Base-by-base conservation (phyloP, 2,888 invertebrate genomes). In the Eretmocerus hayati region DNA sequence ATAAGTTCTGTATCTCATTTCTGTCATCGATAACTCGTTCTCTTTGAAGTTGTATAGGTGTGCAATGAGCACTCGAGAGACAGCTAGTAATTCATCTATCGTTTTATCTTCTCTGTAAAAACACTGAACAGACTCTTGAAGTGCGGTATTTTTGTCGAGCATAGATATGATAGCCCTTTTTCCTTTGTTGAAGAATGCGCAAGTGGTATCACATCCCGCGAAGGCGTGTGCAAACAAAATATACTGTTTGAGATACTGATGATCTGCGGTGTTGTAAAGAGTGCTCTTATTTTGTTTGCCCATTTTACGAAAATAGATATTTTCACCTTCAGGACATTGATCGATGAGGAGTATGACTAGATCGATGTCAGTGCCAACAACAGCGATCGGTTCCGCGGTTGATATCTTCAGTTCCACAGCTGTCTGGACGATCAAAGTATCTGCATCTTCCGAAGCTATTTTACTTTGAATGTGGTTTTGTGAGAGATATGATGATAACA, bases 391-490 rank as follows among this genome's bases (percentile, higher is more conserved):
- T 19, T 13, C 5, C 4, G 21, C 37, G 9, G n/a, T 53, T 47
- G 4, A 6, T 8, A 32, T 32, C n/a, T 46, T 23, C 2, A 32
- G 26, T 22, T 40, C 21, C 8, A 47, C 35, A 6, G 53, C 56
- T 13, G 53, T 58, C 4, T 23, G 23, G 3, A 55, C 55, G 26
- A 56, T 53, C 6, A 57, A 20, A 19, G 48, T 37, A 36, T 58
- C 56, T 8, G 55, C 58, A 48, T 57, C 53, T 53, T 55, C 54
- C 22, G 19, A 16, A 18, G 58, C 56, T 41, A 50, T 32, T 30
- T 31, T 23, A 2, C 46, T 47, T 18, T 45, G 22, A n/a, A 57
- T 51, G 8, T 46, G 42, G 37, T 37, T 19, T 5, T 18, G 23
- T n/a, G 21, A 31, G 18, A 55, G 50, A 50, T 49, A 53, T 30